Conservation (phyloP, 2,888 invertebrate species). For the Euzophera pinguis region DNA sequence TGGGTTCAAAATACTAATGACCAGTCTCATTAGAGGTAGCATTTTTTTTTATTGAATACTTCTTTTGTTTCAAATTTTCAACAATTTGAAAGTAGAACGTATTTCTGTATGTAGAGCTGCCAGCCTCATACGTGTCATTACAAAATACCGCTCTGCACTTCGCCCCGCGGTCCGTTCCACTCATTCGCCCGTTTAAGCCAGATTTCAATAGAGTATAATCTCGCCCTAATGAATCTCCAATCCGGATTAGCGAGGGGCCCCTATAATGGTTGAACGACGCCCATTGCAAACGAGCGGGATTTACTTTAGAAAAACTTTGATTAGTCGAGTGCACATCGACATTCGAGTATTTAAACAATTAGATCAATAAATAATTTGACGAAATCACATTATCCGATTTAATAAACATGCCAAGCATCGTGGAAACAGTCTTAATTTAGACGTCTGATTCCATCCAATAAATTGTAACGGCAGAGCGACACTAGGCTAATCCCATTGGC, state of each 20-base stretch:
- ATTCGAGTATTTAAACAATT: constrained; percentile 15
- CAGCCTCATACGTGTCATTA: constrained; percentile 3
- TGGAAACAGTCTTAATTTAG: constrained; percentile 43
- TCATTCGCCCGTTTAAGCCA: constrained; percentile 62
- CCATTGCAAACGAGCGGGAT: constrained; percentile 62
- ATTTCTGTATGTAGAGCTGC: background rate
- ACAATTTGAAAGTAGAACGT: background rate
- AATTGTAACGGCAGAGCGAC: constrained; percentile 68
- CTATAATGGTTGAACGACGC: constrained; percentile 61
- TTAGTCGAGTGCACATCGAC: constrained; percentile 46
- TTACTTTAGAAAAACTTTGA: constrained; percentile 68
- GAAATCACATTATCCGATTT: constrained; percentile 1
- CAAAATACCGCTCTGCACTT: constrained; percentile 7
- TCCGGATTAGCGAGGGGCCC: constrained; percentile 73
- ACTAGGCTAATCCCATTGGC: constrained; percentile 76
- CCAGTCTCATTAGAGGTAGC: no score
- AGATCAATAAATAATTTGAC: background rate
- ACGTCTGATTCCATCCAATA: constrained; percentile 65
- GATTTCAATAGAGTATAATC: constrained; percentile 80
- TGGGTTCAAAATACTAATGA: no score
- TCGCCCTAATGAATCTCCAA: constrained; percentile 79
- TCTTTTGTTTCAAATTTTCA: no score
- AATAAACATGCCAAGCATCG: constrained; percentile 1
- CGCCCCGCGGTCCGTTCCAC: constrained; percentile 39
- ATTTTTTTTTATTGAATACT: no score